Base-by-base conservation (phyloP, 2,888 invertebrate genomes). In the Herminia tarsipennalis region DNA sequence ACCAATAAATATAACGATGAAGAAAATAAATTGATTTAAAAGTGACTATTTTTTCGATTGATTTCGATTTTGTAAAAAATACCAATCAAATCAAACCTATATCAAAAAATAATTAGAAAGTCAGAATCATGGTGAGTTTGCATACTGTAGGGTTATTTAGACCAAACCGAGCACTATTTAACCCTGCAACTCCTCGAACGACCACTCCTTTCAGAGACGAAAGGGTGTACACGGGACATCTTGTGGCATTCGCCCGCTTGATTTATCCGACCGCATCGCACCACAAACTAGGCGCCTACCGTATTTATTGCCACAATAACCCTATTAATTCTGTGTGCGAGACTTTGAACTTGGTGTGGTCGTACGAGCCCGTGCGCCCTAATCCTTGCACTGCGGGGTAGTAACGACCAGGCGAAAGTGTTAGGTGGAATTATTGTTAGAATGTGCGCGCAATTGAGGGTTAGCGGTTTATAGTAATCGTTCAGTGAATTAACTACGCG, bases 271-370 rank as follows among this genome's bases (percentile, higher is more conserved):
- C 87, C 88, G 65, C 83, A 73, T 70, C 70, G 72, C 68, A 63
- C 88, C 88, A 73, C 88, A 86, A 86, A 85, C 88, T 83, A 81
- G 82, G 78, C 84, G 77, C 80, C 81, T 79, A 38, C 74, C 76
- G 83, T 90, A 90, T 91, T 90, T 91, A 91, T 90, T 86, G 86
- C 89, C 78, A 78, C 86, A 84, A 88, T 87, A 91, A 88, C 88
- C 88, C 88, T 83, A 91, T 89, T 90, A 90, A 90, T 89, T 88
- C 83, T 73, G 70, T 70, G 71, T 73, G 75, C 76, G 82, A 36
- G 40, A 83, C 82, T 88, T 84, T 81, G 83, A 82, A 83, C 80
- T 81, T 72, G 70, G 67, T 67, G 61, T 65, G 65, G 55, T 18
- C 30, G 33, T 33, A 33, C 32, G 28, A 16, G 24, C 27, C 52